Conservation (phyloP, 2,113 vertebrate genomes). For the Ellobius talpinus region DNA sequence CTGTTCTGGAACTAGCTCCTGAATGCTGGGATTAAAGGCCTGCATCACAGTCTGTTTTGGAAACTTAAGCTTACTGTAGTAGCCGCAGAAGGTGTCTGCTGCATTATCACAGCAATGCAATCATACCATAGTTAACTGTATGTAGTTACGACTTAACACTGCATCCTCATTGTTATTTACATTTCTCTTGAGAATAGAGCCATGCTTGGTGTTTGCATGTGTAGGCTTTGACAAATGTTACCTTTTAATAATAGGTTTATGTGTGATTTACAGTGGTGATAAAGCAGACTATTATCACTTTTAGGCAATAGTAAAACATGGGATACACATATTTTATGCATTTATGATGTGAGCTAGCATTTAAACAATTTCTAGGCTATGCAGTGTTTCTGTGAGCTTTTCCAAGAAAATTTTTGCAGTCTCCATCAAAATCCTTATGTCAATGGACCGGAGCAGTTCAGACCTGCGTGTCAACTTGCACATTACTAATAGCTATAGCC, state of each 20-base stretch:
- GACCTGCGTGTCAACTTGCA: neutral
- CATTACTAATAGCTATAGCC: neutral
- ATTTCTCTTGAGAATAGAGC: neutral
- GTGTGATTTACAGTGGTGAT: constrained; percentile 4
- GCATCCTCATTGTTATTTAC: neutral
- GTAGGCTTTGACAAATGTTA: constrained; percentile 11
- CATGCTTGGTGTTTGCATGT: neutral
- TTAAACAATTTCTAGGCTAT: neutral
- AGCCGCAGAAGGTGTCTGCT: neutral
- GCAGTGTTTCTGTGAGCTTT: neutral
- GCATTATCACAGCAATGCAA: neutral
- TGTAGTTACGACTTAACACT: neutral
- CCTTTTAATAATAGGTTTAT: neutral
- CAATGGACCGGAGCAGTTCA: neutral
- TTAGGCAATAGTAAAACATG: neutral
- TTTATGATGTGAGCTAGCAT: neutral
- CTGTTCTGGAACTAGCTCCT: too few species aligned
- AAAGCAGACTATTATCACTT: neutral
- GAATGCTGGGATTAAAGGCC: too few species aligned
- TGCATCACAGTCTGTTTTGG: neutral
- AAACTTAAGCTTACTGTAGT: neutral
- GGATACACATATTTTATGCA: neutral
- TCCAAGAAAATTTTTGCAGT: neutral
- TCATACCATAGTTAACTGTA: neutral
- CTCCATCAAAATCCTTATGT: neutral